Conservation (phyloP, 2,888 invertebrate species). For the Callosobruchus maculatus region DNA sequence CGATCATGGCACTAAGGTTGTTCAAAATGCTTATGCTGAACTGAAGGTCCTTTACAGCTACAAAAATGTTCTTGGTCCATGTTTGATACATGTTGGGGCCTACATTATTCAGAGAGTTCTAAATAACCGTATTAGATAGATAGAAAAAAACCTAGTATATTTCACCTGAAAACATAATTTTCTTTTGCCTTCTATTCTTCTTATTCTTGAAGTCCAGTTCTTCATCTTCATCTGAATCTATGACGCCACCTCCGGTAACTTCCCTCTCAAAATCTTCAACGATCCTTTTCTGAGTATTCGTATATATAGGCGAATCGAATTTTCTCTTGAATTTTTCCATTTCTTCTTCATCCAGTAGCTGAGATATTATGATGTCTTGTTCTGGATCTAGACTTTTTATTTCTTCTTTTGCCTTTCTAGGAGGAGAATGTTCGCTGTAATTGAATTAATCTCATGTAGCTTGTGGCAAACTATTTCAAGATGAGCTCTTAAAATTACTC, state of each 20-base stretch:
- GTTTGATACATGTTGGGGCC: too few species aligned
- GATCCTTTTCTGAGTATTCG: slow-evolving; percentile 12
- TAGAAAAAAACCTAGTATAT: too few species aligned
- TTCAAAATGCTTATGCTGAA: too few species aligned
- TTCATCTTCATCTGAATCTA: slow-evolving; percentile 36
- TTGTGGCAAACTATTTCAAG: too few species aligned
- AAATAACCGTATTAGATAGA: too few species aligned
- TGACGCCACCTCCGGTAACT: slow-evolving; percentile 28
- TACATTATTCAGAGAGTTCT: too few species aligned
- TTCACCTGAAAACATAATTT: slow-evolving; percentile 52
- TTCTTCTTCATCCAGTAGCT: slow-evolving; percentile 41
- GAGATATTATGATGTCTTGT: slow-evolving; percentile 39
- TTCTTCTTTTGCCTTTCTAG: slow-evolving; percentile 2
- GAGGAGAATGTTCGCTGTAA: background rate
- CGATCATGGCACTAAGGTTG: too few species aligned
- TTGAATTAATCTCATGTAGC: background rate
- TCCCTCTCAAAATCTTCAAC: slow-evolving; percentile 24
- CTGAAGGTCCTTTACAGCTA: too few species aligned
- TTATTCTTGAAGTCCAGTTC: slow-evolving; percentile 20
- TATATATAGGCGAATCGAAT: slow-evolving; percentile 32
- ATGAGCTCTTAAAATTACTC: too few species aligned
- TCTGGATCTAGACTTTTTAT: slow-evolving; percentile 31
- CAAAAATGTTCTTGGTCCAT: too few species aligned
- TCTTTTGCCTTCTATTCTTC: slow-evolving; percentile 39
- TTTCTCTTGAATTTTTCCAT: slow-evolving; percentile 39